Base-by-base conservation (phyloP, 1,140 invertebrate genomes). In the Megalopta genalis region DNA sequence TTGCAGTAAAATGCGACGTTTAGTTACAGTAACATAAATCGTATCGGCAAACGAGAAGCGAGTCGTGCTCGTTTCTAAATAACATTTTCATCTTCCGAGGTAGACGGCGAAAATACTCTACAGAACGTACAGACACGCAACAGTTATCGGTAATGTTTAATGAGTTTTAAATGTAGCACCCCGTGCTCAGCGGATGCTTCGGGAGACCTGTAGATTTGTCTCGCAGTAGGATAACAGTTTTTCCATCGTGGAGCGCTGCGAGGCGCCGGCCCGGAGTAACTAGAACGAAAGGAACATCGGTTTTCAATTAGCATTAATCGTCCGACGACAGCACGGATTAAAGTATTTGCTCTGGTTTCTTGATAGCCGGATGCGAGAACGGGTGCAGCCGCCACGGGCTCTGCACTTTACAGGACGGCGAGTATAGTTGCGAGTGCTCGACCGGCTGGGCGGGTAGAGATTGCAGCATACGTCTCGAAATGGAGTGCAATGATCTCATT, bases 361-460 rank as follows among this genome's bases (percentile, higher is more conserved):
- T 66, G 87, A 60, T 92, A 99, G 98, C 98, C 93, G 98, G 98
- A 74, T 99, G 99, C 93, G 97, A 98, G 74, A 97, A 97, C 89
- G 97, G 96, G 65, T 99, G 99, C 93, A 97, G 96, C 81, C 95
- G 96, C 77, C 96, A 98, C 92, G 98, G 98, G 52, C 95, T 96
- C 78, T 99, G 99, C 93, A 95, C 96, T 3, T 92, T 97, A 84
- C 96, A 96, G 91, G 96, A 97, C 83, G 96, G 96, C n/a, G 95
- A 97, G 83, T 98, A 98, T 91, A 96, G 96, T 77, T 99, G 99
- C 92, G 96, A 96, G 69, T 99, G 99, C 92, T 95, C 96, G 54
- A 94, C 95, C 37, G 97, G 97, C 25, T 99, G 98, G 98, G 98
- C 98, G 65, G 99, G 98, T 54, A 94, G 94, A 21, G 96, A 97